Percentiles rank a stretch among this genome's conserved stretches.
Evolutionary conservation across 2,113 vertebrate genomes (phyloP).

Genomic region (Rhinopomastus cyanomelas): DNA sequence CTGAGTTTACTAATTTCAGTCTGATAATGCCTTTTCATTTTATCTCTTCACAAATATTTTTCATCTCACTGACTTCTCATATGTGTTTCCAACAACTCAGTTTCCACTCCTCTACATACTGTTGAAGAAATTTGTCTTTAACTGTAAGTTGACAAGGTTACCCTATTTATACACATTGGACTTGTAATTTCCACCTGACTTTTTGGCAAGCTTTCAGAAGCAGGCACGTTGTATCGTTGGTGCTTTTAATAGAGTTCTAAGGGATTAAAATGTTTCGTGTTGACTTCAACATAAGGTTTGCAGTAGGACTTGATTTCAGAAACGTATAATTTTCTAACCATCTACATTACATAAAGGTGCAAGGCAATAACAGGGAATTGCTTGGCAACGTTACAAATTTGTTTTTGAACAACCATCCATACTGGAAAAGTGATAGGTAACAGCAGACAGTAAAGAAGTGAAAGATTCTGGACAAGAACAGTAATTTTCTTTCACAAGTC

Average conservation of each 20-base stretch:
- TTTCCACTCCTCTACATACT: neutral
- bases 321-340: slow-evolving; percentile 49
- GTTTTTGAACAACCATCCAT: neutral
- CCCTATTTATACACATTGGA: slow-evolving; percentile 45
- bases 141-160: neutral
- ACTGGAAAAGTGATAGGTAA: neutral
- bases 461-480: neutral
- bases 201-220: slow-evolving; percentile 42
- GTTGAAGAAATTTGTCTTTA: slow-evolving; percentile 40
- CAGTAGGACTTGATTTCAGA: slow-evolving; percentile 51
- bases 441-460: neutral
- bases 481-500: neutral
- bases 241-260: slow-evolving; percentile 64
- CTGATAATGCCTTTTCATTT: neutral
- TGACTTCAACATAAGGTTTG: slow-evolving; percentile 54
- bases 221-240: slow-evolving; percentile 15
- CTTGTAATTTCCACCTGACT: slow-evolving; percentile 64
- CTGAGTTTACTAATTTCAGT: neutral
- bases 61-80: neutral
- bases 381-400: slow-evolving; percentile 7
- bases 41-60: neutral
- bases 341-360: neutral
- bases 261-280: slow-evolving; percentile 58
- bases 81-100: neutral
- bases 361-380: slow-evolving; percentile 1